phyloP scores from a whole-genome alignment of 1,140 invertebrate species.

The Calephelis nemesis region DNA sequence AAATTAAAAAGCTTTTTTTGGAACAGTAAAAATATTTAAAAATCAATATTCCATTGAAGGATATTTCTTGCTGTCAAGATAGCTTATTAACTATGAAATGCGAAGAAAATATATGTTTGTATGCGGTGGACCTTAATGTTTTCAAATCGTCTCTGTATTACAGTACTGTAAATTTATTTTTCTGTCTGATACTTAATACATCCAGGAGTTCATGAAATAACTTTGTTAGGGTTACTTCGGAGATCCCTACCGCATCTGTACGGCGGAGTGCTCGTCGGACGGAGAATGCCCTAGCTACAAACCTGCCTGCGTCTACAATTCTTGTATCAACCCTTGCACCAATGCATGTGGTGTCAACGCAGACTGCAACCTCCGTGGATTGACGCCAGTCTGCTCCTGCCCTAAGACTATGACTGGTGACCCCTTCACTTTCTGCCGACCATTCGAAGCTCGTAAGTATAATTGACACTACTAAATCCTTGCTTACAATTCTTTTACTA shows the following conservation, averaged over 20 bases:
- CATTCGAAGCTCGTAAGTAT: slow-evolving; percentile 86
- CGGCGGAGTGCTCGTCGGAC: slow-evolving; percentile 86
- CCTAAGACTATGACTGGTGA: slow-evolving; percentile 92
- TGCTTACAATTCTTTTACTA: too few relatives aligned
- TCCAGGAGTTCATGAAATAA: background rate
- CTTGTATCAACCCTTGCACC: slow-evolving; percentile 89
- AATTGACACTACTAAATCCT: background rate
- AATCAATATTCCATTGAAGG: too few relatives aligned
- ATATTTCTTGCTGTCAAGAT: too few relatives aligned
- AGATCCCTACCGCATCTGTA: slow-evolving; percentile 85
- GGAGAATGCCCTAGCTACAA: slow-evolving; percentile 87
- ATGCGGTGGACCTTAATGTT: too few relatives aligned
- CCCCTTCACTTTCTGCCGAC: slow-evolving; percentile 89
- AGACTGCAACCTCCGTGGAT: slow-evolving; percentile 87
- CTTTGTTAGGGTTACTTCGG: slow-evolving; percentile 84
- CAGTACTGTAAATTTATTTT: too few relatives aligned
- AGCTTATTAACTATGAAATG: too few relatives aligned
- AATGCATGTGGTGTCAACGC: slow-evolving; percentile 90
- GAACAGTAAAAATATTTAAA: too few relatives aligned
- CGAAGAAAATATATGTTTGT: too few relatives aligned
- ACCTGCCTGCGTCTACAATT: slow-evolving; percentile 89
- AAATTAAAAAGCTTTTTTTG: too few relatives aligned
- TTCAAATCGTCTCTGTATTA: too few relatives aligned
- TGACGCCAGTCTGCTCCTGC: slow-evolving; percentile 91
- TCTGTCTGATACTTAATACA: too few relatives aligned